These are phyloP conservation scores for Okapia johnstoni DNA, from an alignment of 2,113 vertebrate genomes.

Conservation along the genomic window DNA sequence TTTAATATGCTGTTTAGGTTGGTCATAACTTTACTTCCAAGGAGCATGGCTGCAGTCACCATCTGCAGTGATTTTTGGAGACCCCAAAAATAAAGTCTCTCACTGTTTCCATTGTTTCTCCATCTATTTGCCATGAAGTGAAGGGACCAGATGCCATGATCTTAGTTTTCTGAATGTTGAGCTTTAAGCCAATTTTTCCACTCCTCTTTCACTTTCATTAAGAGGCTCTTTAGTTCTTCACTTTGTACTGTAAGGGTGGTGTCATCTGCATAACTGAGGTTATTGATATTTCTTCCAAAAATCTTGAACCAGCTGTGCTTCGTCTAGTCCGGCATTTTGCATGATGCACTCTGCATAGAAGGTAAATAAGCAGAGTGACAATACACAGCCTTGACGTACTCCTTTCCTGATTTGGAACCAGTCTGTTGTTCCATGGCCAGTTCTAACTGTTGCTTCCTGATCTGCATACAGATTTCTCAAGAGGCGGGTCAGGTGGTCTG, in stretches of 20 bases:
- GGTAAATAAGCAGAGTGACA: not conserved
- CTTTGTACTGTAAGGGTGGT: not conserved
- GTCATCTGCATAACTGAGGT: not conserved
- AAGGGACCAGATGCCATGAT: not conserved
- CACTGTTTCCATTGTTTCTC: not conserved
- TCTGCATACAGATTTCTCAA: not conserved
- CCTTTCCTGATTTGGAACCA: not conserved
- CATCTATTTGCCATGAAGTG: not conserved
- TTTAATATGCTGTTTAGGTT: not conserved
- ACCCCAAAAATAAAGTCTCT: not conserved
- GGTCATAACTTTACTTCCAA: not conserved
- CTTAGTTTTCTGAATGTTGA: not conserved
- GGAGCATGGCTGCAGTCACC: not conserved
- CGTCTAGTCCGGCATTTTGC: not conserved
- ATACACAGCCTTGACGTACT: not conserved
- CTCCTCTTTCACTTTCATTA: not conserved
- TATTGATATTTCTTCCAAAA: not conserved
- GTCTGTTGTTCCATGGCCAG: not conserved
- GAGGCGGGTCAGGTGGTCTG: not conserved
- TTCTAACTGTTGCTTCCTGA: not conserved
- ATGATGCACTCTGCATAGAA: not conserved
- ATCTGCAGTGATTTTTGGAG: not conserved
- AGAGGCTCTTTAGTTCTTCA: not conserved
- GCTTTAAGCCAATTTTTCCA: not conserved
- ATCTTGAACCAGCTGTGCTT: not conserved